phyloP scores from a whole-genome alignment of 1,140 invertebrate genomes.

The Babylonia areolata region DNA sequence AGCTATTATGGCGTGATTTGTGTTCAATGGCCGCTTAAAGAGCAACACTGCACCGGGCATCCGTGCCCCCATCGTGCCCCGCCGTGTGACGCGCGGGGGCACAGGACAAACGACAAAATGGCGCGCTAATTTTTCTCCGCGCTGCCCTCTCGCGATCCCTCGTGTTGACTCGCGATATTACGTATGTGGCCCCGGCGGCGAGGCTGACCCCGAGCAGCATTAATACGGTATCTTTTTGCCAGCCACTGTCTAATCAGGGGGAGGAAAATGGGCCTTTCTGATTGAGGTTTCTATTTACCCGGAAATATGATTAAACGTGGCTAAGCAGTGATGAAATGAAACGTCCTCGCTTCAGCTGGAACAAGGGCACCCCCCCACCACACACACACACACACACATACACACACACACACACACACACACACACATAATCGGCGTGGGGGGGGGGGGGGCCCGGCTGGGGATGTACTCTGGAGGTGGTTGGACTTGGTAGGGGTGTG shows the following conservation, averaged over 20 bases:
- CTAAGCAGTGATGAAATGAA: constrained; percentile 40
- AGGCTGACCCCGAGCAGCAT: constrained; percentile 30
- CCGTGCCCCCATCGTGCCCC: constrained; percentile 23
- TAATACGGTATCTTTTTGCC: constrained; percentile 40
- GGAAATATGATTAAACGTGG: constrained; percentile 42
- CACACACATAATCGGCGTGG: constrained; percentile 28
- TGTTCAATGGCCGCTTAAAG: constrained; percentile 35
- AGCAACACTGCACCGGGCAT: constrained; percentile 27
- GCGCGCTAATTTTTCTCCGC: constrained; percentile 37
- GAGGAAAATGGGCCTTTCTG: constrained; percentile 31
- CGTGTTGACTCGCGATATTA: constrained; percentile 41
- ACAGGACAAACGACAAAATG: constrained; percentile 37
- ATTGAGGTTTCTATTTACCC: constrained; percentile 40
- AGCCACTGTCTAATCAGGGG: constrained; percentile 31
- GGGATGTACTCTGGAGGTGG: too few species aligned
- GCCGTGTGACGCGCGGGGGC: constrained; percentile 20
- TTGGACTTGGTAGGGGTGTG: too few species aligned
- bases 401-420: too few species aligned
- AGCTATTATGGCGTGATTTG: constrained; percentile 42
- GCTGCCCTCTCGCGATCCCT: constrained; percentile 26
- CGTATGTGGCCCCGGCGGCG: constrained; percentile 38
- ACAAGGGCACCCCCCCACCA: constrained; percentile 34
- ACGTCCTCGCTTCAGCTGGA: constrained; percentile 20
- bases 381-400: too few species aligned
- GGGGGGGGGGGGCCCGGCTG: background rate